Evolutionary conservation across 2,113 vertebrate genomes (phyloP).

Genomic region (Opisthocomus hoazin): DNA sequence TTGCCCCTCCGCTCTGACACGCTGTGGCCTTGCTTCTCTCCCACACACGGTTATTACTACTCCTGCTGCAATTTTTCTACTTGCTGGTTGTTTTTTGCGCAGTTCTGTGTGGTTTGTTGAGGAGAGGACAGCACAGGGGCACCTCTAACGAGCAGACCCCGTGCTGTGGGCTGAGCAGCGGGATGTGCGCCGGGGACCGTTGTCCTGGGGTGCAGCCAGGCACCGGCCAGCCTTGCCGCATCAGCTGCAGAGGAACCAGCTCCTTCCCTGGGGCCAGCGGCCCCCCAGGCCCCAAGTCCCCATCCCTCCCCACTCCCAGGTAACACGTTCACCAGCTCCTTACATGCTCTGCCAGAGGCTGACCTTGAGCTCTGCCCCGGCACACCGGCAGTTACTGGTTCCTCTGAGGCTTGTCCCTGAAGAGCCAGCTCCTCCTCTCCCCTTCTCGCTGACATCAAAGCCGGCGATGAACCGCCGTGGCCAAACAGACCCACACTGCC

Average conservation of each 20-base stretch:
- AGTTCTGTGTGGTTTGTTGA: not conserved
- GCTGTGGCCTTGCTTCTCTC: not conserved
- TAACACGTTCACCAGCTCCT: not conserved
- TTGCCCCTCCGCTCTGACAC: not conserved
- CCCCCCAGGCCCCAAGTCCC: not conserved
- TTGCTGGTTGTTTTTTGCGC: too few species aligned
- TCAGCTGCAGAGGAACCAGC: rapidly evolving
- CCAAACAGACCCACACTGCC: rapidly evolving
- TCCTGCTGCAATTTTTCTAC: not conserved
- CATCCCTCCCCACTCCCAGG: not conserved
- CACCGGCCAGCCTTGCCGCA: not conserved
- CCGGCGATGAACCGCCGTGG: not conserved
- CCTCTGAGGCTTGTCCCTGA: rapidly evolving
- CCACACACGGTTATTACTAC: not conserved
- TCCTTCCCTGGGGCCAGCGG: not conserved
- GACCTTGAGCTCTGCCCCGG: not conserved
- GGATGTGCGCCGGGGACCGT: rapidly evolving
- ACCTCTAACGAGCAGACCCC: not conserved
- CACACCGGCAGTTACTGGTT: rapidly evolving
- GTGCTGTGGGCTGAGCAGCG: not conserved
- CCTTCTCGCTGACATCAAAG: not conserved
- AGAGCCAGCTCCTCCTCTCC: not conserved
- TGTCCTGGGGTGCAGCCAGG: not conserved
- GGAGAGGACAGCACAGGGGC: not conserved
- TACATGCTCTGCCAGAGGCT: rapidly evolving